Percentiles rank a stretch among this genome's conserved stretches.
Conservation (phyloP, 2,113 vertebrate species). For the Crypturellus undulatus region DNA sequence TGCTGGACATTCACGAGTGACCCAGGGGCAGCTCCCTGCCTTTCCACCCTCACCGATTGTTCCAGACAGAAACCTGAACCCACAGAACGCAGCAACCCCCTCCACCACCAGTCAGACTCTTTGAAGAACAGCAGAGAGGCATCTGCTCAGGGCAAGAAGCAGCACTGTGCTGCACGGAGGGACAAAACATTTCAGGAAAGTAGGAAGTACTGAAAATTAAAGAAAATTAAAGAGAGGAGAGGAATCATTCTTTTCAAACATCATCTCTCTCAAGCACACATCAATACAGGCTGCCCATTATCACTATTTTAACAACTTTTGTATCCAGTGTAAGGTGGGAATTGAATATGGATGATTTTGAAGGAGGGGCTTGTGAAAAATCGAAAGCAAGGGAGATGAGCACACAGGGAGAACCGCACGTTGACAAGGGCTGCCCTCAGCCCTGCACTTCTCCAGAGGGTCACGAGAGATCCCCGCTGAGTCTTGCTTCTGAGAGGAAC, state of each 20-base stretch:
- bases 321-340: neutral
- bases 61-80: neutral
- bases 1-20: neutral
- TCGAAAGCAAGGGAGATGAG: neutral
- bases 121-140: neutral
- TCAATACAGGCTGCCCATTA: neutral
- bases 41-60: neutral
- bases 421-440: neutral
- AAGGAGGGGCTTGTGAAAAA: neutral
- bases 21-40: neutral
- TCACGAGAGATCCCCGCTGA: neutral
- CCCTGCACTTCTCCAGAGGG: neutral
- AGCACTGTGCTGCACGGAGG: neutral
- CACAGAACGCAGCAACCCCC: neutral
- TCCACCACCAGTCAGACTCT: accelerated
- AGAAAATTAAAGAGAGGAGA: too few species aligned
- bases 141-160: neutral
- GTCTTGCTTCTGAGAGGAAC: neutral
- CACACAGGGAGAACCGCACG: neutral
- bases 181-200: neutral
- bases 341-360: neutral
- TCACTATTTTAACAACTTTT: neutral
- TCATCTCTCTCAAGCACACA: neutral
- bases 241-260: neutral
- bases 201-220: neutral